These are phyloP conservation scores for Lomographa bimaculata DNA, from an alignment of 2,888 invertebrate genomes.

Conservation along the genomic window DNA sequence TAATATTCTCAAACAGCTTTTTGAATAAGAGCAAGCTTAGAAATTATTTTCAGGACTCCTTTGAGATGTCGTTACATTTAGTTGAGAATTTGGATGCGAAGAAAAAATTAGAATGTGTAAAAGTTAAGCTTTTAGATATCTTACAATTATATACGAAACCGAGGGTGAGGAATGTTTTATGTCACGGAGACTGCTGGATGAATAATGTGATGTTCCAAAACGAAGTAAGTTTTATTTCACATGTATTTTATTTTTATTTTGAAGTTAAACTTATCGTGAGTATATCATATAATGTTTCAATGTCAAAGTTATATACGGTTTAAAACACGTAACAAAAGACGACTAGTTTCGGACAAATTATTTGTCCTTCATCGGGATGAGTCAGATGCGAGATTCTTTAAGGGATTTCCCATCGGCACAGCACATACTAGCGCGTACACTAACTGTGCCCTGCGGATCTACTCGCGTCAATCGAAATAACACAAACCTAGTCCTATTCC, in stretches of 20 bases:
- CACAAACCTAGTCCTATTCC: too few relatives aligned
- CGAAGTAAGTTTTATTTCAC: constrained; percentile 42
- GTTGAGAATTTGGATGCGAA: constrained; percentile 48
- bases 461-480: too few relatives aligned
- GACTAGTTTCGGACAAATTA: too few relatives aligned
- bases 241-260: constrained; percentile 8
- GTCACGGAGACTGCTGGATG: constrained; percentile 74
- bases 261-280: too few relatives aligned
- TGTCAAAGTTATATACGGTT: too few relatives aligned
- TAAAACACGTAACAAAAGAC: too few relatives aligned
- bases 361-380: too few relatives aligned
- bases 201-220: constrained; percentile 62
- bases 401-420: too few relatives aligned
- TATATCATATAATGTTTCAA: too few relatives aligned
- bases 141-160: constrained; percentile 54
- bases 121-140: constrained; percentile 50
- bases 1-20: constrained; percentile 60
- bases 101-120: constrained; percentile 47
- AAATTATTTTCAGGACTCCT: constrained; percentile 63
- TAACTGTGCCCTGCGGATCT: too few relatives aligned
- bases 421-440: too few relatives aligned
- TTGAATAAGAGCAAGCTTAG: constrained; percentile 61
- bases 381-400: too few relatives aligned
- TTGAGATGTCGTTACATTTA: constrained; percentile 55
- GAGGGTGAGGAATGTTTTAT: constrained; percentile 56